These are phyloP conservation scores for Phalacrocorax pelagicus DNA, from an alignment of 2,113 vertebrate species.

Conservation along the genomic window DNA sequence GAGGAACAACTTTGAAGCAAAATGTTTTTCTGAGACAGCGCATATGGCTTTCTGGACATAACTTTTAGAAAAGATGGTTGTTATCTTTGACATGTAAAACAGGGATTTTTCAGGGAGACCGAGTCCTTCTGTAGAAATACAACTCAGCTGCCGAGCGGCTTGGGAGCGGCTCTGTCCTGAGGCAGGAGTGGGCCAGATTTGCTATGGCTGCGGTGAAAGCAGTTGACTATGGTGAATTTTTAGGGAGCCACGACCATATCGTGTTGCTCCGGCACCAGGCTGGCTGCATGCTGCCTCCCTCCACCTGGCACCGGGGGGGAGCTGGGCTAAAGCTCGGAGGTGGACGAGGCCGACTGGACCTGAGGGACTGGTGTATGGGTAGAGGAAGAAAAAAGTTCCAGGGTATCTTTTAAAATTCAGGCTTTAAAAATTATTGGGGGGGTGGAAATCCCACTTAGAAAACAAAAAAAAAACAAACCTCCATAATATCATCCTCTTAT, in stretches of 20 bases:
- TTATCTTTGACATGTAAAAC: neutral
- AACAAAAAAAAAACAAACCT: neutral
- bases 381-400: neutral
- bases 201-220: neutral
- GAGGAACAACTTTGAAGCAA: neutral
- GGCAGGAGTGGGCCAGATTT: neutral
- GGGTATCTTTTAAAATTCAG: constrained; percentile 16
- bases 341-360: neutral
- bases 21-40: neutral
- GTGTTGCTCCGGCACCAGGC: fast-evolving
- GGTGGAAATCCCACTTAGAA: neutral
- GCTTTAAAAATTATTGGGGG: constrained; percentile 49
- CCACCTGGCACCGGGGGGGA: fast-evolving
- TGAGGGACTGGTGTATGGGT: neutral
- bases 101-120: neutral
- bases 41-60: neutral
- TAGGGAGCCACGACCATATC: neutral
- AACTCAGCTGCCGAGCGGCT: neutral
- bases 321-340: neutral
- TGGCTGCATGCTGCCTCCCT: neutral
- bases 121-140: neutral
- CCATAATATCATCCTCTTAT: constrained; percentile 31
- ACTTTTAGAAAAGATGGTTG: neutral
- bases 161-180: neutral
- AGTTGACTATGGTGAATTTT: neutral